Evolutionary conservation across 2,888 invertebrate genomes (phyloP), one percentile per base, ranked within the genome.

Genomic region (Masnerella sp.): DNA sequence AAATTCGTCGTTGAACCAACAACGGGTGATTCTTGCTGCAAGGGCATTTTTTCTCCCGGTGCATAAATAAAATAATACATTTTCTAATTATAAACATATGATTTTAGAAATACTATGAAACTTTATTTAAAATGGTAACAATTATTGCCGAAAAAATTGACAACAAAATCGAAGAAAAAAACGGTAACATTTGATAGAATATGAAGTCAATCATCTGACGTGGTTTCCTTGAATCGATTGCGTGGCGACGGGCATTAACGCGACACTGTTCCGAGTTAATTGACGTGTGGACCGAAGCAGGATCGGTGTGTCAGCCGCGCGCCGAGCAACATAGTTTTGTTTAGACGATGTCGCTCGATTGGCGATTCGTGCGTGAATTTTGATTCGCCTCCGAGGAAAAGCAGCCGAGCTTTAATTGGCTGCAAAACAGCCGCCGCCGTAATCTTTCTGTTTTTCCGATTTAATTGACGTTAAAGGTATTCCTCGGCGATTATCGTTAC

Each of bases 221-320:
- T n/a, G n/a, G 25, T 61, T 62, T 49, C 51, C 51, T 62, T 30
- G 40, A 51, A 62, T 62, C 30, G 61, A 62, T 62, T 42, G 61
- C 42, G 61, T 51, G 64, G 52, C 43, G 18, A 47, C 40, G 64
- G 20, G n/a, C 45, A 65, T 52, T 43, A 51, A 54, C 34, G 12
- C 43, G 54, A 54, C 52, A 65, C 54, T 43, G 54, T 54, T 45
- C 38, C 20, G 64, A 43, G 54, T 54, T 54, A 65, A 54, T 54
- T 45, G 64, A 20, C 34, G 43, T 34, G 45, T 52, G 52, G 30
- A 45, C 64, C 54, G 64, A n/a, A 47, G 30, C 30, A n/a, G 18
- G 28, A 62, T 54, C 64, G 52, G 54, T 36, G 64, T 54, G 64
- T 51, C 64, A 45, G 12, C 32, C 49, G 38, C 20, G 17, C 38